Conservation (phyloP, 2,113 vertebrate genomes). For the Tyrannus savana region DNA sequence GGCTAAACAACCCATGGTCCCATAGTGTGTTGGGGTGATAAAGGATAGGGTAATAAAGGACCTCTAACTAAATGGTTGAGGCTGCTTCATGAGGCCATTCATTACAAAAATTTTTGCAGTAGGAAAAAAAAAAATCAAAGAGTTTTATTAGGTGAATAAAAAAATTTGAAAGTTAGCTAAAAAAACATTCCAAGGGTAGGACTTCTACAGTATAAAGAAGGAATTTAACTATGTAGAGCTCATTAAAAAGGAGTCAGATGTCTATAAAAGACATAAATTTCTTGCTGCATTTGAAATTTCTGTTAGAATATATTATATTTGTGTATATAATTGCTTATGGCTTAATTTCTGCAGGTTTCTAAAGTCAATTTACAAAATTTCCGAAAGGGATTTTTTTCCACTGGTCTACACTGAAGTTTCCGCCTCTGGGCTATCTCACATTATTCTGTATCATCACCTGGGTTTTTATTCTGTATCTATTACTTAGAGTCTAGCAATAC, state of each 20-base stretch:
- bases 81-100: slow-evolving; percentile 10
- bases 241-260: slow-evolving; percentile 51
- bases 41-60: slow-evolving; percentile 20
- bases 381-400: background rate
- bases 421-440: background rate
- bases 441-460: background rate
- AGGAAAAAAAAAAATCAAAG: slow-evolving; percentile 56
- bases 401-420: background rate
- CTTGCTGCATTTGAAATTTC: slow-evolving; percentile 17
- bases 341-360: background rate
- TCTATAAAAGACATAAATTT: slow-evolving; percentile 58
- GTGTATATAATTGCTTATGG: background rate
- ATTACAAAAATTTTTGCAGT: slow-evolving; percentile 43
- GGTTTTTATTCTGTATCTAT: background rate
- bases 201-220: slow-evolving; percentile 34
- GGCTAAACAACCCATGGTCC: no score
- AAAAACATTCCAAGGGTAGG: slow-evolving; percentile 58
- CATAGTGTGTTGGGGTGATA: no score
- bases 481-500: background rate
- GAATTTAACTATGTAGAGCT: slow-evolving; percentile 56
- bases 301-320: background rate
- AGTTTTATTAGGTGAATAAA: slow-evolving; percentile 72
- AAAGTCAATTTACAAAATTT: background rate
- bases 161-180: slow-evolving; percentile 51
- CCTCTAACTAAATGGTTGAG: background rate